Conservation (phyloP, 2,888 invertebrate genomes). For the Diarsia mendica region DNA sequence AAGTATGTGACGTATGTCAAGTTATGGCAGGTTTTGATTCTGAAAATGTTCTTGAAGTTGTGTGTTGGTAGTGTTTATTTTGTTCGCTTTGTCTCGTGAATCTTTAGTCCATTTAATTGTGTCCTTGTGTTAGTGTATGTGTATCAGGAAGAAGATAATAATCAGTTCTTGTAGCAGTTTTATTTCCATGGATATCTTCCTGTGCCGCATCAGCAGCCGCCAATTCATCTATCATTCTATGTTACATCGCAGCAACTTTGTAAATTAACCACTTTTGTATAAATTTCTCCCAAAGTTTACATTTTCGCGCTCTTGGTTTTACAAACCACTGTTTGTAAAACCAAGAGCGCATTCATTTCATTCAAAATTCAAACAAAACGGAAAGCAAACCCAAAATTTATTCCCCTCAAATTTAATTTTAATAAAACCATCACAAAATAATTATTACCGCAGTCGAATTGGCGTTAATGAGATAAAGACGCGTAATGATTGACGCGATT, state of each 20-base stretch:
- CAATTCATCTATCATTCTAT: not conserved
- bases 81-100: not conserved
- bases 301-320: too few species aligned
- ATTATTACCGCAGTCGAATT: conserved; percentile 44
- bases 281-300: conserved; percentile 13
- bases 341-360: conserved; percentile 29
- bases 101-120: not conserved
- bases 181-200: not conserved
- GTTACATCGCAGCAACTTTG: not conserved
- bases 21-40: not conserved
- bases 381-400: conserved; percentile 10
- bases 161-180: not conserved
- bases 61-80: not conserved
- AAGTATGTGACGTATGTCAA: conserved; percentile 27
- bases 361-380: conserved; percentile 35
- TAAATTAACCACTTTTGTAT: not conserved
- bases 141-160: not conserved
- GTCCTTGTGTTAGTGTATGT: not conserved
- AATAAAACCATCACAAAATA: conserved; percentile 49
- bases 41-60: not conserved
- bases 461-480: conserved; percentile 63
- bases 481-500: conserved; percentile 50
- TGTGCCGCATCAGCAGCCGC: not conserved
- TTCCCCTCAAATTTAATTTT: conserved; percentile 27
- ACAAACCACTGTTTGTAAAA: conserved; percentile 28